phyloP scores from a whole-genome alignment of 2,888 invertebrate genomes.

The Hedychridium roseum region DNA sequence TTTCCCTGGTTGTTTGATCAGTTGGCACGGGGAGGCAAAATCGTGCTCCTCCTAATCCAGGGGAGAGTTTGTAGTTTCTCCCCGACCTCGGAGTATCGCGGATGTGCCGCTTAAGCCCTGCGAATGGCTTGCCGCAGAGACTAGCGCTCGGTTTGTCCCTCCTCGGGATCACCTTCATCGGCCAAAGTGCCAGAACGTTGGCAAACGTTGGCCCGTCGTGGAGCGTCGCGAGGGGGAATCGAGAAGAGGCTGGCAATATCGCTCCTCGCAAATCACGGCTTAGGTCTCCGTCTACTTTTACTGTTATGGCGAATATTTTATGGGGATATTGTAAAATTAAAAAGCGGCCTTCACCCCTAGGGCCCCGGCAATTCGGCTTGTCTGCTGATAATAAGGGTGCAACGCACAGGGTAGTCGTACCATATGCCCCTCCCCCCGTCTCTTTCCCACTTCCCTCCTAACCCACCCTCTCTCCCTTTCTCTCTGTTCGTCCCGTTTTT shows the following conservation, averaged over 20 bases:
- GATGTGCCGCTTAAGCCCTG: conserved; percentile 12
- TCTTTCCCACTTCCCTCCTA: conserved; percentile 11
- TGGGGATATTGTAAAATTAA: conserved; percentile 62
- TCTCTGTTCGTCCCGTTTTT: conserved; percentile 10
- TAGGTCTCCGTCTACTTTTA: conserved; percentile 54
- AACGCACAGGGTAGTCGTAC: no score
- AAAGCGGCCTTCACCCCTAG: conserved; percentile 47
- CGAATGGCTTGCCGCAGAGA: conserved; percentile 1
- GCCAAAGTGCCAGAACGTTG: conserved; percentile 10
- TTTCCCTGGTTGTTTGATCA: conserved; percentile 33
- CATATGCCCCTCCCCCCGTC: conserved; percentile 41
- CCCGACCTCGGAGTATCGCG: background rate
- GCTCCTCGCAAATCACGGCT: conserved; percentile 60
- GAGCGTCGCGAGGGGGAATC: conserved; percentile 1
- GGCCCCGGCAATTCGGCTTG: conserved; percentile 30
- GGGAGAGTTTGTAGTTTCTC: conserved; percentile 22
- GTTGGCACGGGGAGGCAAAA: conserved; percentile 22
- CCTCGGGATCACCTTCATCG: conserved; percentile 12
- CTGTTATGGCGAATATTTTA: conserved; percentile 60
- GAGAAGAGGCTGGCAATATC: conserved; percentile 38
- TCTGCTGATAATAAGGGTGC: conserved; percentile 52
- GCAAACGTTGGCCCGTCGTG: background rate
- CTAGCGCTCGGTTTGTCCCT: conserved; percentile 6
- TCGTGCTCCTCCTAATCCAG: conserved; percentile 29
- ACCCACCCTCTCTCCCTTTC: conserved; percentile 8